These are phyloP conservation scores for Agrotis exclamationis DNA, from an alignment of 2,888 invertebrate species.

Conservation along the genomic window DNA sequence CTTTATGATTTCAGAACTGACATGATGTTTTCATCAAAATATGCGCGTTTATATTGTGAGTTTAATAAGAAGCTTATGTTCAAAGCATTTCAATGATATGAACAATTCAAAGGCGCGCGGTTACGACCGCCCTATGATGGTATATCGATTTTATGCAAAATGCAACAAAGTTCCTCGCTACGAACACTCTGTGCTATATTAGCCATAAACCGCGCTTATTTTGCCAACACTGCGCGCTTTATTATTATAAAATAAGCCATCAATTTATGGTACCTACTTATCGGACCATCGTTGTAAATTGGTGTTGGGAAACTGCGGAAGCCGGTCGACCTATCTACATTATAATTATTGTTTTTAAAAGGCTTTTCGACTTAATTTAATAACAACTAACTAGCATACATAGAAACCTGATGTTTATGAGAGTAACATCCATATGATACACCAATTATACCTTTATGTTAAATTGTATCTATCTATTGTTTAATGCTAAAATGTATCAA, in stretches of 20 bases:
- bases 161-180: constrained; percentile 81
- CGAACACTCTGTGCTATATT: constrained; percentile 77
- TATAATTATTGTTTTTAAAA: constrained; percentile 26
- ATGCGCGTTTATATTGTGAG: neutral
- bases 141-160: constrained; percentile 89
- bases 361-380: constrained; percentile 7
- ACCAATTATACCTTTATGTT: neutral
- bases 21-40: neutral
- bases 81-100: constrained; percentile 37
- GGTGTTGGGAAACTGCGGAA: constrained; percentile 63
- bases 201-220: constrained; percentile 80
- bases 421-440: neutral
- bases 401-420: neutral
- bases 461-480: neutral
- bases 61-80: constrained; percentile 6
- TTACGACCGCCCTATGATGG: constrained; percentile 73
- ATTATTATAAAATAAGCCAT: constrained; percentile 80
- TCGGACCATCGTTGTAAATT: constrained; percentile 70
- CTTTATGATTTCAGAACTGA: neutral
- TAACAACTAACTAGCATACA: constrained; percentile 1
- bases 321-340: constrained; percentile 33
- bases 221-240: constrained; percentile 74
- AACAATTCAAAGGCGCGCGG: constrained; percentile 60
- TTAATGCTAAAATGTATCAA: neutral
- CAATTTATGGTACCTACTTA: constrained; percentile 77